Conservation (phyloP, 2,888 invertebrate genomes). For the Lepidochrysops patricia region DNA sequence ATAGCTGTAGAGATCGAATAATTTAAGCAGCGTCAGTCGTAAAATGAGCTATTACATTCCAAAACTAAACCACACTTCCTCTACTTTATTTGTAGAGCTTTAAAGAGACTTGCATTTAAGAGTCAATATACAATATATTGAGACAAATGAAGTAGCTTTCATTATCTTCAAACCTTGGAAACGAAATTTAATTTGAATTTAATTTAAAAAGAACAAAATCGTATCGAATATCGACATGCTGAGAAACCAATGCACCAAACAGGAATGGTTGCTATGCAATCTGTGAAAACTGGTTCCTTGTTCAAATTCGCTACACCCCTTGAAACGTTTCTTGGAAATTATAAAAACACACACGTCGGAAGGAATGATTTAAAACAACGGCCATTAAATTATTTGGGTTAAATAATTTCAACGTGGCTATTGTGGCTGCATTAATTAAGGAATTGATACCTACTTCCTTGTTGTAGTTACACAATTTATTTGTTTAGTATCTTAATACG, state of each 20-base stretch:
- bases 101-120: background rate
- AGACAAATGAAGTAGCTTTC: background rate
- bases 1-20: background rate
- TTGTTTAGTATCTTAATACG: background rate
- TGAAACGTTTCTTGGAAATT: constrained; percentile 9
- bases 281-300: constrained; percentile 13
- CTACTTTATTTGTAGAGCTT: background rate
- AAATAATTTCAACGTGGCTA: background rate
- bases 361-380: background rate
- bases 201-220: background rate
- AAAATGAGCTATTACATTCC: constrained; percentile 13
- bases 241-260: constrained; percentile 13
- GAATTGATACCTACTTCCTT: background rate
- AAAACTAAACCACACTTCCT: constrained; percentile 12
- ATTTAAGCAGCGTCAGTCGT: constrained; percentile 7
- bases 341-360: background rate
- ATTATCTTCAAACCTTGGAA: background rate
- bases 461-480: background rate
- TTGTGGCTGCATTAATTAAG: background rate
- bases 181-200: background rate
- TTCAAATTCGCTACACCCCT: constrained; percentile 9
- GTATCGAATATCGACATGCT: constrained; percentile 3
- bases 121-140: background rate
- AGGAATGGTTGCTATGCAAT: constrained; percentile 47
- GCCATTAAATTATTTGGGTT: background rate